Conservation (phyloP, 1,140 invertebrate species). For the Drosophila ironensis region DNA sequence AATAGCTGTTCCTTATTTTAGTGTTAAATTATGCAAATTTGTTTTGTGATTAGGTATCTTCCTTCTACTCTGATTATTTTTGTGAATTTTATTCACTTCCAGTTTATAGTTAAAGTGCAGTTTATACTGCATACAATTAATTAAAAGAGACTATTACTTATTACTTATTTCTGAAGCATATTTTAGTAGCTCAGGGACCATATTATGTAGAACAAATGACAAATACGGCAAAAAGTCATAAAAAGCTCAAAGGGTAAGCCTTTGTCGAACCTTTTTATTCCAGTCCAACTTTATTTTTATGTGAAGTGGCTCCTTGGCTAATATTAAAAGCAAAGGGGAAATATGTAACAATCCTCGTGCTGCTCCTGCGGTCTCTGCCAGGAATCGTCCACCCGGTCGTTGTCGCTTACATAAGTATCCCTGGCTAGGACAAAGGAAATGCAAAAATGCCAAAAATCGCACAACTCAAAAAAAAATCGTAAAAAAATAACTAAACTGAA, state of each 20-base stretch:
- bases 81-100: too few relatives aligned
- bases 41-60: too few relatives aligned
- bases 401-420: conserved; percentile 64
- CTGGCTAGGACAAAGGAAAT: conserved; percentile 72
- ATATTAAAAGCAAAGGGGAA: conserved; percentile 44
- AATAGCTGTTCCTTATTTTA: too few relatives aligned
- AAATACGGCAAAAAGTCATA: too few relatives aligned
- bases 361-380: conserved; percentile 31
- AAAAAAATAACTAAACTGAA: conserved; percentile 20
- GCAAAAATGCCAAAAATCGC: conserved; percentile 80
- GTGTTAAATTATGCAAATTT: too few relatives aligned
- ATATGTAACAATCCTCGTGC: conserved; percentile 72
- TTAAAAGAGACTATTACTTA: too few relatives aligned
- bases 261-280: not conserved
- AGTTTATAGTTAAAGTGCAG: too few relatives aligned
- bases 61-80: too few relatives aligned
- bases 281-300: conserved; percentile 14
- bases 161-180: too few relatives aligned
- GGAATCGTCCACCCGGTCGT: conserved; percentile 34
- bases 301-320: conserved; percentile 40
- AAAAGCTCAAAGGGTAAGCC: not conserved
- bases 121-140: too few relatives aligned
- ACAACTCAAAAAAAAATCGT: conserved; percentile 68
- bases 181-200: too few relatives aligned
- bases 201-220: too few relatives aligned